Evolutionary conservation across 2,888 invertebrate species (phyloP).

Genomic region (Pantelozetes paolii): DNA sequence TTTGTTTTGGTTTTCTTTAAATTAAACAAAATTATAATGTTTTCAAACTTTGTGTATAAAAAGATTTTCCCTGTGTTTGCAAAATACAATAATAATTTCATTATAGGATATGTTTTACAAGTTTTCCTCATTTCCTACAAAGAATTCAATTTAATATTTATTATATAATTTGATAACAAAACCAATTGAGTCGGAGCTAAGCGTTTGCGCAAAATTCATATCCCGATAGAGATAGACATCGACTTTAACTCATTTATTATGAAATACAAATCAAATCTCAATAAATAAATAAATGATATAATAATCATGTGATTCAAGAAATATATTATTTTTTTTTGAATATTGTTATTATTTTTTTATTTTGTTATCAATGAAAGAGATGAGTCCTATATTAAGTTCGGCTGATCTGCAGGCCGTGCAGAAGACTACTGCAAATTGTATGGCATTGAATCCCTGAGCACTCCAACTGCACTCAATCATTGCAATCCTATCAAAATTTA

Average conservation of each 20-base stretch:
- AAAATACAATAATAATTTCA: no score
- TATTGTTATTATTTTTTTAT: not conserved
- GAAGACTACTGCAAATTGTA: slow-evolving; percentile 1
- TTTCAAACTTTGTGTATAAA: no score
- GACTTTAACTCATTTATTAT: not conserved
- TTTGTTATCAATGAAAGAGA: not conserved
- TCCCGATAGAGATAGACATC: not conserved
- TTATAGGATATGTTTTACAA: not conserved
- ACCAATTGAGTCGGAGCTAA: not conserved
- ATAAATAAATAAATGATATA: not conserved
- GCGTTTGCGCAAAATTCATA: no score
- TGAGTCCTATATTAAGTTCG: slow-evolving; percentile 15
- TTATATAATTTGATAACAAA: not conserved
- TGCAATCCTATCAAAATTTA: slow-evolving; percentile 38
- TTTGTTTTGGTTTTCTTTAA: not conserved
- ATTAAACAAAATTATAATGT: no score
- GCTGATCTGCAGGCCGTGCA: not conserved
- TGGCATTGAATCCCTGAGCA: slow-evolving; percentile 13
- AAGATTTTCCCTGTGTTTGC: no score
- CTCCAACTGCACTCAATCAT: slow-evolving; percentile 27
- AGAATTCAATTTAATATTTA: not conserved
- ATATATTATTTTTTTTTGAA: not conserved
- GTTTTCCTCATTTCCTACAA: not conserved
- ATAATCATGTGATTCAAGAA: not conserved
- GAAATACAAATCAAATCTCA: not conserved